Percentiles rank a stretch among this genome's conserved stretches.
These are phyloP conservation scores for Belgica antarctica DNA, from an alignment of 2,888 invertebrate genomes.

Conservation along the genomic window DNA sequence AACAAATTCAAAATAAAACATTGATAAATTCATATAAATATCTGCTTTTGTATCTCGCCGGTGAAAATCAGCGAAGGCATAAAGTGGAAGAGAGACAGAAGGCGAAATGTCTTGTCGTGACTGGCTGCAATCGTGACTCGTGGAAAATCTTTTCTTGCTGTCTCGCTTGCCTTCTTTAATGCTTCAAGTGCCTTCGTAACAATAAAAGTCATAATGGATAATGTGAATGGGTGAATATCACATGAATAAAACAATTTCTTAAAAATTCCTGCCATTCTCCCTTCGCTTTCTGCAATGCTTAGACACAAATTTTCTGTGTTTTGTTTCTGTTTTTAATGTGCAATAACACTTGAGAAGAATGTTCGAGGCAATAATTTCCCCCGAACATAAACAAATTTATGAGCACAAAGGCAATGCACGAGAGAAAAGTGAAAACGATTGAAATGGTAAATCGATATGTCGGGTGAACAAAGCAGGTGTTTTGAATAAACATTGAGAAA, in stretches of 20 bases:
- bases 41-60: slow-evolving; percentile 38
- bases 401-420: too few species aligned
- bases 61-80: slow-evolving; percentile 13
- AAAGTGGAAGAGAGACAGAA: slow-evolving; percentile 5
- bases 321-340: slow-evolving; percentile 16
- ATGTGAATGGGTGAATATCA: slow-evolving; percentile 9
- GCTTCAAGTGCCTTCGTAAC: slow-evolving; percentile 31
- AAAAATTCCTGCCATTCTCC: slow-evolving; percentile 20
- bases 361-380: neutral
- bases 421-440: slow-evolving; percentile 14
- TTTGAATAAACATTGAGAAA: slow-evolving; percentile 5
- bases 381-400: slow-evolving; percentile 4
- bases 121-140: slow-evolving; percentile 40
- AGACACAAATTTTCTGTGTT: too few species aligned
- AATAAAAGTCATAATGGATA: slow-evolving; percentile 39
- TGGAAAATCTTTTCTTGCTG: slow-evolving; percentile 8
- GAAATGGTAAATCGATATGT: neutral
- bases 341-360: slow-evolving; percentile 31
- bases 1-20: slow-evolving; percentile 31
- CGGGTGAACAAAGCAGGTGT: neutral
- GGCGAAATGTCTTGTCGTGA: slow-evolving; percentile 33
- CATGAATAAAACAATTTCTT: slow-evolving; percentile 42
- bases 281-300: slow-evolving; percentile 27
- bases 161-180: slow-evolving; percentile 3
- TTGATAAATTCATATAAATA: slow-evolving; percentile 32